These are phyloP conservation scores for Glossophaga mutica DNA, from an alignment of 2,797 vertebrate genomes.

Conservation along the genomic window DNA sequence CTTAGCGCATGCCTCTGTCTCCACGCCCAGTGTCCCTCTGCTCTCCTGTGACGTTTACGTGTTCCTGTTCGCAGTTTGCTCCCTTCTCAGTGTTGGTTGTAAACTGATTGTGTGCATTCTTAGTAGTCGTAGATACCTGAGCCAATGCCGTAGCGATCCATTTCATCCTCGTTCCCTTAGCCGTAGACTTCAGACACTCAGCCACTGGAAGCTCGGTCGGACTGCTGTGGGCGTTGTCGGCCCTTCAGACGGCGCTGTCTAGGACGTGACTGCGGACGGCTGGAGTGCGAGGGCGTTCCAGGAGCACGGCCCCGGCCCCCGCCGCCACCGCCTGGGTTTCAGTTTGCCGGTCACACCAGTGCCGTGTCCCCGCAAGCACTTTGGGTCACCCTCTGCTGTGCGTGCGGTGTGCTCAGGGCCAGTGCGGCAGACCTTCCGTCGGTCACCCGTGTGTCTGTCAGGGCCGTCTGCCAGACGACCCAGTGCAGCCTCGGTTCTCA, in stretches of 20 bases:
- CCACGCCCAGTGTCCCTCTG: constrained; percentile 55
- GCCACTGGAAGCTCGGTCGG: neutral
- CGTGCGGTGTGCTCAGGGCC: neutral
- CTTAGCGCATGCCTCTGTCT: constrained; percentile 77
- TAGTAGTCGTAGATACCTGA: neutral
- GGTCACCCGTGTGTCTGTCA: neutral
- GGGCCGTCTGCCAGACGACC: neutral
- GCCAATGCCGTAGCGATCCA: neutral
- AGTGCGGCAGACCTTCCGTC: no score
- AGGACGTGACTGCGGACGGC: neutral
- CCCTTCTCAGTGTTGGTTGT: constrained; percentile 66
- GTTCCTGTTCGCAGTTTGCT: constrained; percentile 75
- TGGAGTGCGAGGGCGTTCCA: neutral
- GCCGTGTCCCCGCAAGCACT: neutral
- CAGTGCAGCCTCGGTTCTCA: no score
- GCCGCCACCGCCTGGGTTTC: neutral
- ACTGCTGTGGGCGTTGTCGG: neutral
- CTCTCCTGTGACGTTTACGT: constrained; percentile 63
- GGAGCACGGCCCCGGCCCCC: neutral
- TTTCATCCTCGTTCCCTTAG: neutral
- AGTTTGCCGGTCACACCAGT: neutral
- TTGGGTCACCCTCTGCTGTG: accelerated
- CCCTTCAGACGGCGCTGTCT: neutral
- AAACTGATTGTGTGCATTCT: constrained; percentile 1
- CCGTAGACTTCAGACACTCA: neutral